Percentiles rank a stretch among this genome's conserved stretches.
These are phyloP conservation scores for Drosophila arizonae DNA, from an alignment of 1,140 invertebrate genomes.

Conservation along the genomic window DNA sequence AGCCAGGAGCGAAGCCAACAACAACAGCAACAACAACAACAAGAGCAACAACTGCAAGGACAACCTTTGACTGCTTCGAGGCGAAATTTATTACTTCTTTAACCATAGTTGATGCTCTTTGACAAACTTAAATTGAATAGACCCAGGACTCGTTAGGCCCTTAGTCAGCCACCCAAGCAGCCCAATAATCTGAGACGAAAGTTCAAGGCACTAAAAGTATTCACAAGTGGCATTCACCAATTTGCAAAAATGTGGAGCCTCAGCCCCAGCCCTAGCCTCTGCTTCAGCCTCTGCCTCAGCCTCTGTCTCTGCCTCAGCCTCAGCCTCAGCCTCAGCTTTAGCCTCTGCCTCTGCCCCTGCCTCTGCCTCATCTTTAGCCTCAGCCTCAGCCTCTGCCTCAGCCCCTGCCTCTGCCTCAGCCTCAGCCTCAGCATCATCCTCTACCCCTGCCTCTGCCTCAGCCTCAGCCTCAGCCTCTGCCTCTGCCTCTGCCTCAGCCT, in stretches of 20 bases:
- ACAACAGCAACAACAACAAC: background rate
- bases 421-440: too few species aligned
- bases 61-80: slow-evolving; percentile 32
- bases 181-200: slow-evolving; percentile 19
- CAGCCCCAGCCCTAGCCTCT: background rate
- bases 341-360: too few species aligned
- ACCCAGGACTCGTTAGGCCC: slow-evolving; percentile 13
- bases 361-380: too few species aligned
- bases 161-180: background rate
- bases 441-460: too few species aligned
- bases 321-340: too few species aligned
- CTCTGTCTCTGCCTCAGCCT: background rate
- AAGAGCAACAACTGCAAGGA: background rate
- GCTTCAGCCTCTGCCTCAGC: background rate
- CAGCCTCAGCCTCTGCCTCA: too few species aligned
- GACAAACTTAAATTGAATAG: slow-evolving; percentile 50
- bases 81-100: slow-evolving; percentile 50
- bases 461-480: too few species aligned
- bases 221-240: slow-evolving; percentile 16
- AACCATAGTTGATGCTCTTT: slow-evolving; percentile 42
- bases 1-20: background rate
- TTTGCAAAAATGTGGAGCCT: background rate
- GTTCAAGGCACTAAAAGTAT: slow-evolving; percentile 23
- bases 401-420: too few species aligned
- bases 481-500: background rate